These are phyloP conservation scores for Heliconius charithonia DNA, from an alignment of 2,888 invertebrate genomes.

Conservation along the genomic window DNA sequence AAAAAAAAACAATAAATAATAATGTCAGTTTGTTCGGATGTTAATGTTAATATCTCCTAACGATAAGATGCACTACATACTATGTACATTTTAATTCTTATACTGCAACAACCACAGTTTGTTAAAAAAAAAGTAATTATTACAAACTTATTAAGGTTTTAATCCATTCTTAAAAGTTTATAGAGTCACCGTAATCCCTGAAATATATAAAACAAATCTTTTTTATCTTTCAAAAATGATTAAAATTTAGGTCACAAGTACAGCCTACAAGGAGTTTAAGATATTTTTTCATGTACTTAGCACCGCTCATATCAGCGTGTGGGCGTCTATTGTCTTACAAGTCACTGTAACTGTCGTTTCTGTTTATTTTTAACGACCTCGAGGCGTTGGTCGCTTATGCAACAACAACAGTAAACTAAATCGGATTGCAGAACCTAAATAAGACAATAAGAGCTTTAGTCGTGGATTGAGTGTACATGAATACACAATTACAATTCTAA, in stretches of 20 bases:
- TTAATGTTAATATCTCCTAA: too few relatives aligned
- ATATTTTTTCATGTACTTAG: conserved; percentile 19
- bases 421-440: conserved; percentile 33
- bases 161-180: too few relatives aligned
- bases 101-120: too few relatives aligned
- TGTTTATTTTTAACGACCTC: conserved; percentile 24
- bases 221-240: neutral
- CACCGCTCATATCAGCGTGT: conserved; percentile 23
- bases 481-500: conserved; percentile 1
- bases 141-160: too few relatives aligned
- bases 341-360: conserved; percentile 34
- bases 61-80: too few relatives aligned
- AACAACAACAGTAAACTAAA: conserved; percentile 29
- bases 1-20: too few relatives aligned
- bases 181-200: neutral
- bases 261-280: conserved; percentile 22
- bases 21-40: too few relatives aligned
- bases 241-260: neutral
- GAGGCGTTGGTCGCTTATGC: conserved; percentile 30
- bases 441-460: conserved; percentile 25
- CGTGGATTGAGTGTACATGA: conserved; percentile 18
- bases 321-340: conserved; percentile 39
- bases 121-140: too few relatives aligned
- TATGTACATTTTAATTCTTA: too few relatives aligned
- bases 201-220: neutral